These are phyloP conservation scores for Anabacerthia variegaticeps DNA, from an alignment of 2,797 vertebrate genomes.

Conservation along the genomic window DNA sequence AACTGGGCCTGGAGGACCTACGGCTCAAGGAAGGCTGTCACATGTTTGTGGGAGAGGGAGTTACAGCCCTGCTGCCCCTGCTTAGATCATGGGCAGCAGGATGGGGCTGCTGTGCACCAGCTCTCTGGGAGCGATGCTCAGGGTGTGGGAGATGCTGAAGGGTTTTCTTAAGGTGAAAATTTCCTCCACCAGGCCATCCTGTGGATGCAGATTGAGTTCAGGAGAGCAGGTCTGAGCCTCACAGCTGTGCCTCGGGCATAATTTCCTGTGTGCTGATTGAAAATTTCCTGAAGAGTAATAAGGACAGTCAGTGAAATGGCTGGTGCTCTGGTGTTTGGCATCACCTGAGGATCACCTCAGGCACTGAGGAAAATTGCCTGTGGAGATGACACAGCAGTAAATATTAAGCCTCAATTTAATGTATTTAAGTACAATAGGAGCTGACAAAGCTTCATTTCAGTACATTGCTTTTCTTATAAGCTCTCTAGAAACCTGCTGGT, in stretches of 20 bases:
- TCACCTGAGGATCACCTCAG: not conserved
- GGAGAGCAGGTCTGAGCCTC: not conserved
- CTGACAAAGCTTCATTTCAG: conserved; percentile 25
- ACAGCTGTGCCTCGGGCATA: not conserved
- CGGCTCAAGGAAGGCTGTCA: not conserved
- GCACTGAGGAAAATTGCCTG: not conserved
- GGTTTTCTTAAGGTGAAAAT: not conserved
- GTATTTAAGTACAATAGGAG: not conserved
- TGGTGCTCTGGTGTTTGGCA: not conserved
- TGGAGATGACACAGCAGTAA: conserved; percentile 16
- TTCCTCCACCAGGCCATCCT: accelerated
- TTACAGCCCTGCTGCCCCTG: not conserved
- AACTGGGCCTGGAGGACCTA: not conserved
- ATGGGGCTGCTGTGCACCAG: not conserved
- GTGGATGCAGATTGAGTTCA: not conserved
- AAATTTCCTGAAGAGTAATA: not conserved
- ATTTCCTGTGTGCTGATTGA: not conserved
- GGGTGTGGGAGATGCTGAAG: accelerated
- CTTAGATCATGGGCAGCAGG: not conserved
- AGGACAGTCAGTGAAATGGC: not conserved
- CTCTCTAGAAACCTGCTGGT: not conserved
- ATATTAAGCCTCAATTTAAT: conserved; percentile 14
- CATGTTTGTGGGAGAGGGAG: not conserved
- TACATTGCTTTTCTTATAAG: conserved; percentile 6
- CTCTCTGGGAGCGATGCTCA: not conserved